These are phyloP conservation scores for Eidolon helvum DNA, from an alignment of 2,113 vertebrate species.

Conservation along the genomic window DNA sequence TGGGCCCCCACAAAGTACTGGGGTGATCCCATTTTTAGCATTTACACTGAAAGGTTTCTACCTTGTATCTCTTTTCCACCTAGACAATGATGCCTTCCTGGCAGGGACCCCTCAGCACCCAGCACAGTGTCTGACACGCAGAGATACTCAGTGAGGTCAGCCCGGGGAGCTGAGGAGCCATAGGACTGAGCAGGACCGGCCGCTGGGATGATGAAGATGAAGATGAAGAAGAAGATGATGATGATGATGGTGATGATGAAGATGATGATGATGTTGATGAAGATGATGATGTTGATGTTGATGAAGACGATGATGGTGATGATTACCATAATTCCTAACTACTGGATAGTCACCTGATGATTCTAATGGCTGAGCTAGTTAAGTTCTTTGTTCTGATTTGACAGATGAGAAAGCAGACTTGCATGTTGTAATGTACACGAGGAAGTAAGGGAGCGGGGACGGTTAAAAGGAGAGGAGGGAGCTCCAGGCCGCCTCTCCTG, in stretches of 20 bases:
- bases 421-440: rapidly evolving
- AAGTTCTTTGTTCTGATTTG: not conserved
- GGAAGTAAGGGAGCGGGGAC: not conserved
- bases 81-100: not conserved
- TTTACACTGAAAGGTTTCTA: not conserved
- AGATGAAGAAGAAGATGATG: too few species aligned
- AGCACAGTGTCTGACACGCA: not conserved
- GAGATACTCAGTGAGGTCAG: too few species aligned
- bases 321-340: not conserved
- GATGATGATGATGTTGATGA: too few species aligned
- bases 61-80: not conserved
- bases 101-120: not conserved
- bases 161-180: too few species aligned
- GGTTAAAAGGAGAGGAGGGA: not conserved
- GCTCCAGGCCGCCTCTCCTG: too few species aligned
- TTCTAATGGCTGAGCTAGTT: not conserved
- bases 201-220: not conserved
- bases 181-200: not conserved
- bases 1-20: not conserved
- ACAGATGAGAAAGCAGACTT: not conserved
- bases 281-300: too few species aligned
- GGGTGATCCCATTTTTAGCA: not conserved
- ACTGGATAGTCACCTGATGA: not conserved
- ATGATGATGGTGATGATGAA: too few species aligned
- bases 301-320: rapidly evolving